phyloP scores from a whole-genome alignment of 92 coral and sea anemone genomes.

The Porites rus region DNA sequence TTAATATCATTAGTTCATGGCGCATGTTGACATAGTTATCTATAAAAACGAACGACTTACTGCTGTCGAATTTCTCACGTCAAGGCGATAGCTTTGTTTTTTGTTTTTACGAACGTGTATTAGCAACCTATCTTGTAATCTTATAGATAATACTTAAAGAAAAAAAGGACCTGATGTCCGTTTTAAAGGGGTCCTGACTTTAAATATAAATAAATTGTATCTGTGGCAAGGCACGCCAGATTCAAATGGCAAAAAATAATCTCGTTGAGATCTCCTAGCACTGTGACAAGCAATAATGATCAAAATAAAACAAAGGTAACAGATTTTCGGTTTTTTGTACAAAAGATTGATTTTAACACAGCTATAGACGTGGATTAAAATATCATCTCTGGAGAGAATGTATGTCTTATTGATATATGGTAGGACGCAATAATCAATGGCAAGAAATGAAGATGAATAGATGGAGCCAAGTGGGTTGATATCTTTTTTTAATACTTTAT shows the following conservation, averaged over 20 bases:
- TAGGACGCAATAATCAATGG: no score
- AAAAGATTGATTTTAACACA: no score
- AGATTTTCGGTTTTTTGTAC: background rate
- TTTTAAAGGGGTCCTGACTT: background rate
- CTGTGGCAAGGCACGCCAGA: background rate
- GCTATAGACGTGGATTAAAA: background rate
- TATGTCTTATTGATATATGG: no score
- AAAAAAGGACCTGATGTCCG: background rate
- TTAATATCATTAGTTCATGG: conserved; percentile 26
- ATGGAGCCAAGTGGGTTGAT: background rate
- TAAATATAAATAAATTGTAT: background rate
- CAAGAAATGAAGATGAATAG: no score
- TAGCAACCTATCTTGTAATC: no score
- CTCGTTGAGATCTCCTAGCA: background rate
- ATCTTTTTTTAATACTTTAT: conserved; percentile 11
- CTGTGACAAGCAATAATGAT: background rate
- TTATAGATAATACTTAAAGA: background rate
- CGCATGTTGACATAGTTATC: conserved; percentile 45
- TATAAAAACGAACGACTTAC: background rate
- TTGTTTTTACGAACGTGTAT: no score
- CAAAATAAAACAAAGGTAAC: background rate
- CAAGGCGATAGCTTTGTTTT: background rate
- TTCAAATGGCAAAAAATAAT: background rate
- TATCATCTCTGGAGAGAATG: no score
- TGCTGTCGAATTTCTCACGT: conserved; percentile 24